phyloP scores from a whole-genome alignment of 2,888 invertebrate genomes.

The Aleiodes leptofemur region DNA sequence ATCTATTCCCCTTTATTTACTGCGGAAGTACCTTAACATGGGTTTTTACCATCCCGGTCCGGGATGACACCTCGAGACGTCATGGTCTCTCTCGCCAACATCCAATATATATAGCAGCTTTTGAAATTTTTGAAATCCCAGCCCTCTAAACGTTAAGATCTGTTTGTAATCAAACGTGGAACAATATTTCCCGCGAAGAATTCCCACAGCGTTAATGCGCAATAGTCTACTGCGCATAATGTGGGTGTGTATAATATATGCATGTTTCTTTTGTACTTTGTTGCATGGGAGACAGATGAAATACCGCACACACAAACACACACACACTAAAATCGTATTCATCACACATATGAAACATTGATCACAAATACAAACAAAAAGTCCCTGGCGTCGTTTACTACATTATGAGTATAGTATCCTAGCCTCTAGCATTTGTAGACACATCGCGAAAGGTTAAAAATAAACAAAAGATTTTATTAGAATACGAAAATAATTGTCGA shows the following conservation, averaged over 20 bases:
- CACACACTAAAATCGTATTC: not conserved
- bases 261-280: not conserved
- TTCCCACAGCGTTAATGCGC: no score
- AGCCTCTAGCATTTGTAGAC: constrained; percentile 1
- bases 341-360: constrained; percentile 9
- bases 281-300: constrained; percentile 23
- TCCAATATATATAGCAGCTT: no score
- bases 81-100: no score
- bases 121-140: no score
- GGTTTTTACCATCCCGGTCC: no score
- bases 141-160: no score
- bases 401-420: not conserved
- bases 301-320: not conserved
- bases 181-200: no score
- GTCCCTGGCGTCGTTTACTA: constrained; percentile 13
- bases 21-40: no score
- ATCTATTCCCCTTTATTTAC: no score
- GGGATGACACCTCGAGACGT: no score
- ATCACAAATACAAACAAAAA: constrained; percentile 36
- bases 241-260: constrained; percentile 9
- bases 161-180: no score
- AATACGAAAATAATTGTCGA: constrained; percentile 58
- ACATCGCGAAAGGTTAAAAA: constrained; percentile 52
- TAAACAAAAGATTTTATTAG: constrained; percentile 56
- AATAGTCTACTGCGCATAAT: not conserved